Evolutionary conservation across 2,113 vertebrate genomes (phyloP).

Genomic region (Ivindomyrus marchei): DNA sequence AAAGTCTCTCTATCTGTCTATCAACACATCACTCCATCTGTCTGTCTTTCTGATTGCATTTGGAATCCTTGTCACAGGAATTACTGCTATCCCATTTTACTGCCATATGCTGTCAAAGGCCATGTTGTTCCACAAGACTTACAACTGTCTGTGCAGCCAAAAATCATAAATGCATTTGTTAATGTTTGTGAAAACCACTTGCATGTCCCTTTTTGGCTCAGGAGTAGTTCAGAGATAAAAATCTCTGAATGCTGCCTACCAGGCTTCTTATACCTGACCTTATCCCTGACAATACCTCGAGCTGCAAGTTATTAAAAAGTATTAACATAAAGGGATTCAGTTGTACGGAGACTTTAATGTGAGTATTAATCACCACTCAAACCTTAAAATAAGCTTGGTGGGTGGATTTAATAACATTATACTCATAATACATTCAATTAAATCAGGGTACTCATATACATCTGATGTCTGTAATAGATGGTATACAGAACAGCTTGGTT

Average conservation of each 20-base stretch:
- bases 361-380: not conserved
- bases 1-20: not conserved
- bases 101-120: not conserved
- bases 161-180: not conserved
- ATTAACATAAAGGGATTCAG: not conserved
- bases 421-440: not conserved
- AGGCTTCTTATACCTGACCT: not conserved
- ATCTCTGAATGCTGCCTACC: not conserved
- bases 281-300: not conserved
- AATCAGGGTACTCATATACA: too few relatives aligned
- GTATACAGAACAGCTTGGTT: not conserved
- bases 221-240: not conserved
- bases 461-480: not conserved
- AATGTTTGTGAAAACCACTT: not conserved
- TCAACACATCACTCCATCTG: not conserved
- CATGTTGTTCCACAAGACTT: not conserved
- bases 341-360: not conserved
- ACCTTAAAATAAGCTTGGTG: not conserved
- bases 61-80: not conserved
- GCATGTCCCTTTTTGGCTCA: not conserved
- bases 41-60: not conserved
- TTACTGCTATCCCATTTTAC: not conserved
- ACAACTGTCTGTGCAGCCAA: not conserved
- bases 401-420: conserved; percentile 4
- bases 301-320: not conserved